A percentile compares a stretch with the other conserved stretches of the same genome.
Evolutionary conservation across 2,888 invertebrate genomes (phyloP).

Genomic region (Ceratothoa steindachneri): DNA sequence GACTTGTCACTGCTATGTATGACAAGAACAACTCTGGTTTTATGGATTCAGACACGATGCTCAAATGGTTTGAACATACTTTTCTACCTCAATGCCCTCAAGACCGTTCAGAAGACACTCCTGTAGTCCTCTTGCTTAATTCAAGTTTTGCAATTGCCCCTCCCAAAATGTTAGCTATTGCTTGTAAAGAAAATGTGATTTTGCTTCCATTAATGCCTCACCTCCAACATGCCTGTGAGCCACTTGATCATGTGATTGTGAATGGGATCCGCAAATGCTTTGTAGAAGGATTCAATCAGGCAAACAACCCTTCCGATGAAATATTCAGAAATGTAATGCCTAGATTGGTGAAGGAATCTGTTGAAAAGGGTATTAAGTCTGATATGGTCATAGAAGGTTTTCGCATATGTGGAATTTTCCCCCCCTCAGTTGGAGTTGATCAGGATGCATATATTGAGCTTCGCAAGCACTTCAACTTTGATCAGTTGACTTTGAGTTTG

Average conservation of each 20-base stretch:
- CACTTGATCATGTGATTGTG: neutral
- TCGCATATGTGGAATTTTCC: neutral
- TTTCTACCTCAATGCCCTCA: neutral
- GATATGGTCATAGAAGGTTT: neutral
- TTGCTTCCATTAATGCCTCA: neutral
- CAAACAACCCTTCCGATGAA: neutral
- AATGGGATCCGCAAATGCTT: neutral
- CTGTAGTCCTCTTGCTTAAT: neutral
- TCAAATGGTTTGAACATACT: constrained; percentile 1
- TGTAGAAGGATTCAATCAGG: neutral
- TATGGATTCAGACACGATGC: neutral
- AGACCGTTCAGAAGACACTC: neutral
- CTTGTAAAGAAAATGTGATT: neutral
- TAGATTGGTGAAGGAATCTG: neutral
- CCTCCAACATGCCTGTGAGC: neutral
- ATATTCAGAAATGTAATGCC: neutral
- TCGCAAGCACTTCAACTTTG: neutral
- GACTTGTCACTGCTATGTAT: neutral
- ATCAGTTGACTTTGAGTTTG: neutral
- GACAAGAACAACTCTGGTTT: neutral
- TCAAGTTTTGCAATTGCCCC: neutral
- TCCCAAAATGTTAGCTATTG: neutral
- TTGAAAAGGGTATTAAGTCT: neutral
- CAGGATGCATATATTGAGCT: neutral
- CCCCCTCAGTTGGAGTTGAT: neutral